A percentile compares a stretch with the other conserved stretches of the same genome.
phyloP scores from a whole-genome alignment of 2,113 vertebrate genomes.

The Mixornis gularis region DNA sequence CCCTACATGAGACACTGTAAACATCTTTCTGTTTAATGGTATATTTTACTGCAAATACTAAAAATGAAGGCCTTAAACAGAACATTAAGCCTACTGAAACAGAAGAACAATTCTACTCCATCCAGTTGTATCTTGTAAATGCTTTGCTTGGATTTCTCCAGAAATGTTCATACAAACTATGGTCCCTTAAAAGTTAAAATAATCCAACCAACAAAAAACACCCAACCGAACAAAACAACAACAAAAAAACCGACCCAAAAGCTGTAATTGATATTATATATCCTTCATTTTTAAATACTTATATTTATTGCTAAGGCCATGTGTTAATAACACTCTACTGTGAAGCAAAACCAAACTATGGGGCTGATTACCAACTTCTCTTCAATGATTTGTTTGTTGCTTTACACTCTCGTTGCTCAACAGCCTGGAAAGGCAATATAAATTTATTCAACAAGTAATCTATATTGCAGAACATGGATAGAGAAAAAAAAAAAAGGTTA shows the following conservation, averaged over 20 bases:
- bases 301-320: not conserved
- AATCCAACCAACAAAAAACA: not conserved
- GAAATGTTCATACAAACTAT: not conserved
- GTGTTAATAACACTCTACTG: not conserved
- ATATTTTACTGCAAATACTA: not conserved
- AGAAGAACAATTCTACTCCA: not conserved
- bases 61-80: not conserved
- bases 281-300: rapidly evolving
- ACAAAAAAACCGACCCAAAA: not conserved
- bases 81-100: not conserved
- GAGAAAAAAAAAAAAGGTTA: not conserved
- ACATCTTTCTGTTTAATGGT: not conserved
- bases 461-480: not conserved
- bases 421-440: not conserved
- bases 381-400: not conserved
- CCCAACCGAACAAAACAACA: not conserved
- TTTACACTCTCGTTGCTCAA: not conserved
- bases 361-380: not conserved
- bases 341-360: not conserved
- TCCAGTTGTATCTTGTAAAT: not conserved
- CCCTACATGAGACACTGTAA: not conserved
- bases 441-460: not conserved
- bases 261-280: not conserved
- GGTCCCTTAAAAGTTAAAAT: not conserved
- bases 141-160: not conserved